Percentiles rank a stretch among this genome's conserved stretches.
Evolutionary conservation across 2,113 vertebrate genomes (phyloP).

Genomic region (Geothlypis trichas): DNA sequence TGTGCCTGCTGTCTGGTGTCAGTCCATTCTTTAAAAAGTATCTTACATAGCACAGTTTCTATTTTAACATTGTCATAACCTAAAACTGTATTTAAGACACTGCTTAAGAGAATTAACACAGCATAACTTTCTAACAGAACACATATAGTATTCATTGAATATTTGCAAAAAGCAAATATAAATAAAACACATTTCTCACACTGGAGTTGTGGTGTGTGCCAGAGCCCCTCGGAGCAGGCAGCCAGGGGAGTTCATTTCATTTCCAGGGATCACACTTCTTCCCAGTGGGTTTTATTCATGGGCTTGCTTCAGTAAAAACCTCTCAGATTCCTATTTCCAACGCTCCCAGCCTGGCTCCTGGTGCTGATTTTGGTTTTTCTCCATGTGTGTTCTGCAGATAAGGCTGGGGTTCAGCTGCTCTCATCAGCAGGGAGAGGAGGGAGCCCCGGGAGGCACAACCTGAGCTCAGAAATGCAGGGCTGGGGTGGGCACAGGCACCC

Average conservation of each 20-base stretch:
- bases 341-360: not conserved
- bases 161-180: no score
- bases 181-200: no score
- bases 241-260: not conserved
- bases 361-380: not conserved
- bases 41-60: no score
- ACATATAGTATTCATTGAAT: no score
- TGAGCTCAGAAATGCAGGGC: not conserved
- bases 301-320: not conserved
- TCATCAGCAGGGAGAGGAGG: not conserved
- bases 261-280: not conserved
- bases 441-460: not conserved
- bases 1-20: no score
- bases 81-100: no score
- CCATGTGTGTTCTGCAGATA: not conserved
- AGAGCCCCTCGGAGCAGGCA: not conserved
- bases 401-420: not conserved
- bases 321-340: not conserved
- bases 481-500: not conserved
- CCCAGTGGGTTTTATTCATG: not conserved
- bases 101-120: no score
- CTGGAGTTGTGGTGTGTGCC: rapidly evolving
- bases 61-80: no score
- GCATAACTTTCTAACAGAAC: no score
- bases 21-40: no score